Evolutionary conservation across 2,113 vertebrate genomes (phyloP).

Genomic region (Anarhynchus alexandrinus): DNA sequence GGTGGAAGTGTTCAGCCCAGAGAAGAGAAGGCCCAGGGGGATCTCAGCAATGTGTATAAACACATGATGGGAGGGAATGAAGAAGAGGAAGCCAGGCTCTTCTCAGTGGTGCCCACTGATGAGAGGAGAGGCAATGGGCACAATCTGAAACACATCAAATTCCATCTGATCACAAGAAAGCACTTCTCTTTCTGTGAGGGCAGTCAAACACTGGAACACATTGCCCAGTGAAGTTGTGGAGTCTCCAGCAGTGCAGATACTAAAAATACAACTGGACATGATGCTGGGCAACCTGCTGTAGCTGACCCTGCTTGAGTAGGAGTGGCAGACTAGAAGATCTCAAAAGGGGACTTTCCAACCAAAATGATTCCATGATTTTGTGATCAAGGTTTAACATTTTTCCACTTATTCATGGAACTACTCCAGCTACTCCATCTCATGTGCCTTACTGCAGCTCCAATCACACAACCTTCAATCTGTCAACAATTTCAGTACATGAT

Average conservation of each 20-base stretch:
- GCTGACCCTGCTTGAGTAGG: neutral
- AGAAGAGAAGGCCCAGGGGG: neutral
- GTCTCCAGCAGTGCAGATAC: neutral
- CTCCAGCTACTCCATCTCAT: neutral
- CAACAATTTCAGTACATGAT: neutral
- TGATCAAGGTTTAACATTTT: neutral
- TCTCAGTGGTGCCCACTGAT: neutral
- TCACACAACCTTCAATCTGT: neutral
- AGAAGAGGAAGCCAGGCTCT: neutral
- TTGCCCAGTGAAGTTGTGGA: neutral
- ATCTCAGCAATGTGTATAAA: neutral
- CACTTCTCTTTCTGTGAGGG: neutral
- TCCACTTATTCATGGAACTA: neutral
- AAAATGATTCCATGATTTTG: neutral
- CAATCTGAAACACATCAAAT: neutral
- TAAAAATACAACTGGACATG: neutral
- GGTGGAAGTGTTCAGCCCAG: neutral
- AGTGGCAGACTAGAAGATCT: neutral
- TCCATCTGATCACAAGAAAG: neutral
- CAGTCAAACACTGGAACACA: neutral
- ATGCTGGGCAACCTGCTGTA: neutral
- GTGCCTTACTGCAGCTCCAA: neutral
- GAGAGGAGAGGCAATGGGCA: neutral
- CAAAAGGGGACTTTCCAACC: neutral
- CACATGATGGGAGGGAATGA: neutral